Evolutionary conservation across 2,888 invertebrate species (phyloP).

Genomic region (Drosophila phalerata): DNA sequence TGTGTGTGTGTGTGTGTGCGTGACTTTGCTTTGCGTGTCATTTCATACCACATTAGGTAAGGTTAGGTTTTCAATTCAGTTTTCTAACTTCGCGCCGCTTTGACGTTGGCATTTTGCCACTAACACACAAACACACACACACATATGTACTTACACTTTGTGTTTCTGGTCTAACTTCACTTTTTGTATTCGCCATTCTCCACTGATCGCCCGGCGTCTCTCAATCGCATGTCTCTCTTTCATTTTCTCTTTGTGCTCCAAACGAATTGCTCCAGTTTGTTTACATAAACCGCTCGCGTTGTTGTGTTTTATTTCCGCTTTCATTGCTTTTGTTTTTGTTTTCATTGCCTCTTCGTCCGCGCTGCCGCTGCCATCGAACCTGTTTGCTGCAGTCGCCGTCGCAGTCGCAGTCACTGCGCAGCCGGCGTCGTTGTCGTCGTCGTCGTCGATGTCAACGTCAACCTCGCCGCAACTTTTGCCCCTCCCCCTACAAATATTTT

Average conservation of each 20-base stretch:
- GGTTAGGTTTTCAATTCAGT: constrained; percentile 80
- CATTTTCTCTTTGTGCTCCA: constrained; percentile 17
- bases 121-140: background rate
- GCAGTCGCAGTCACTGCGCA: constrained; percentile 29
- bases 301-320: constrained; percentile 67
- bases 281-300: constrained; percentile 67
- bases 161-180: constrained; percentile 40
- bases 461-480: constrained; percentile 2
- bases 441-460: constrained; percentile 8
- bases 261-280: constrained; percentile 55
- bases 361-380: constrained; percentile 43
- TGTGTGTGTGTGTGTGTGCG: constrained; percentile 12
- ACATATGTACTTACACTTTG: background rate
- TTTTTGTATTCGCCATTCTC: constrained; percentile 32
- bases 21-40: constrained; percentile 47
- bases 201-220: constrained; percentile 30
- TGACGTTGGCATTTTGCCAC: constrained; percentile 41
- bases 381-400: constrained; percentile 52
- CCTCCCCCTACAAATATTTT: constrained; percentile 54
- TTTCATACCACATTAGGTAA: constrained; percentile 81
- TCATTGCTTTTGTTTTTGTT: constrained; percentile 50
- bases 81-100: constrained; percentile 61
- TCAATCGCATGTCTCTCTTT: constrained; percentile 5
- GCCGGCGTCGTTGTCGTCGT: constrained; percentile 1
- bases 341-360: constrained; percentile 35